Evolutionary conservation across 2,888 invertebrate species (phyloP), one percentile per base, ranked within the genome.

Genomic region (Aradus depressus): DNA sequence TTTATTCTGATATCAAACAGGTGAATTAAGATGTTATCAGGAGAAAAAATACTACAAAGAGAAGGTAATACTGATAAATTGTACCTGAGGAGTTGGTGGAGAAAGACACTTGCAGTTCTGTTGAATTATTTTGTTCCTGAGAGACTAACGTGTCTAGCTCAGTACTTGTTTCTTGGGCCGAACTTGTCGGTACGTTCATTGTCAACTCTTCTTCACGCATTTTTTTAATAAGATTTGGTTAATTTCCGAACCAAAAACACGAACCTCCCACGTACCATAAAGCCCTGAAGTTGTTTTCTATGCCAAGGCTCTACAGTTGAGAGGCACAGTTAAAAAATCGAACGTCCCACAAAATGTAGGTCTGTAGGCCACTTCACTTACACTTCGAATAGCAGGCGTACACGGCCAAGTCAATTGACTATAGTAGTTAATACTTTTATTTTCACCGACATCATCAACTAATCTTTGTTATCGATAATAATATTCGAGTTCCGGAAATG

Each of bases 291-390:
- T 69, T 67, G 67, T 64, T 65, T 64, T 65, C 64, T 65, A 65
- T 68, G 65, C 66, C 68, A 68, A 67, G 66, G 68, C 68, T 69
- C 65, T 63, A 65, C 67, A 67, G 66, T 65, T 67, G 68, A 66
- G 47, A 47, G 38, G 25, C 47, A 47, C 47, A 47, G 47, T 47
- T 47, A 69, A 71, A 70, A 70, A 74, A 72, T 75, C 67, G 75
- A 75, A 76, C 75, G 73, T 75, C 76, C 74, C 74, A 73, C 72
- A 74, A 59, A 81, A 84, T 82, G 81, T 84, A 83, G 84, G 84
- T 84, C 82, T 83, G 77, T 84, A 81, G 84, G 84, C 81, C 84
- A 84, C 81, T 81, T 80, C 80, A 80, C 81, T 80, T 81, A 80
- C 80, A 81, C 81, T 79, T 57, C 55, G 57, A n/a, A n/a, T 54